These are phyloP conservation scores for Chaetophractus vellerosus DNA, from an alignment of 2,797 vertebrate genomes.

Conservation along the genomic window DNA sequence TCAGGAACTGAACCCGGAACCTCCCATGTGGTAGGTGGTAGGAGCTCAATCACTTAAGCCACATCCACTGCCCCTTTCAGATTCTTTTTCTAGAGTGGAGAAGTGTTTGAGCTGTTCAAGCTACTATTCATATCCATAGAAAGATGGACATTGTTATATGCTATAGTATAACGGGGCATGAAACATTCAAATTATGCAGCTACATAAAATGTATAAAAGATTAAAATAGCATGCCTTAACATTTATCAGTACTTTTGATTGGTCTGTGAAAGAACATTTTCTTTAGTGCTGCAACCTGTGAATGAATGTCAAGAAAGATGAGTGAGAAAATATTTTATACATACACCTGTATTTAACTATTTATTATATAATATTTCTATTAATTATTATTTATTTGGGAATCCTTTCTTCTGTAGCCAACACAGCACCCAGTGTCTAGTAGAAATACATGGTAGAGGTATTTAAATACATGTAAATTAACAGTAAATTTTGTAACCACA, in stretches of 20 bases:
- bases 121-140: neutral
- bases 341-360: neutral
- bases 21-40: too few relatives aligned
- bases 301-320: neutral
- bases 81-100: conserved; percentile 1
- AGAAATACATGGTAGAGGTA: neutral
- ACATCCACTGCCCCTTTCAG: neutral
- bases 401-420: neutral
- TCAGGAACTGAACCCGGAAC: too few relatives aligned
- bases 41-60: too few relatives aligned
- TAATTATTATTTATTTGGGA: neutral
- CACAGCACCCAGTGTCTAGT: neutral
- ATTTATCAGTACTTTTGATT: conserved; percentile 27
- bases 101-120: conserved; percentile 24
- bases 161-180: neutral
- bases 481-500: neutral
- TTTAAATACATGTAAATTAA: conserved; percentile 32
- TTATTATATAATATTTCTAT: neutral
- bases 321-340: conserved; percentile 47
- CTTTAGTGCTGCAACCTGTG: neutral
- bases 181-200: conserved; percentile 40
- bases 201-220: conserved; percentile 50
- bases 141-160: neutral
- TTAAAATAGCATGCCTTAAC: conserved; percentile 19
- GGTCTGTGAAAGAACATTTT: conserved; percentile 57